Base-by-base conservation (phyloP, 2,888 invertebrate species). In the Drosophila setosimentum region DNA sequence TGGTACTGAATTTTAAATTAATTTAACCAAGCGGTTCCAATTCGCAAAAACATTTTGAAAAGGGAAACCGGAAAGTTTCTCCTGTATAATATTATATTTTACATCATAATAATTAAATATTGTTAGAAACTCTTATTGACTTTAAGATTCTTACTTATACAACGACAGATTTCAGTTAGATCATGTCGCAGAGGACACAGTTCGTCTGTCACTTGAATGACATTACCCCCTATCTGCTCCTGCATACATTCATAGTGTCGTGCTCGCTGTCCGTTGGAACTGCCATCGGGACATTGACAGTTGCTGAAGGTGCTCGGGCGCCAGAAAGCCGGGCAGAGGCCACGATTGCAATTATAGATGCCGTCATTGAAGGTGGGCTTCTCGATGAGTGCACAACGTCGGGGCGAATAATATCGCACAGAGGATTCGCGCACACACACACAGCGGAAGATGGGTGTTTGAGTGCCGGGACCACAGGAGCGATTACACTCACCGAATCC, bases 291-390 rank as follows among this genome's bases (percentile, higher is more conserved):
- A 91, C 98, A 98, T 16, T 96, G 95, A 90, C 98, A 98, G 0
- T 95, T 94, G 18, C 96, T 95, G 96, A 97, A 98, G 21, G 95
- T 94, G 0, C 95, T 94, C 57, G 95, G 94, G 16, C 91, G 90
- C 98, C 98, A 98, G 72, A 96, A 95, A 0, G 97, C 96, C 8
- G 97, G 95, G 90, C 98, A 98, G 0, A 97, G 95, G 42, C 95
- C 95, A 0, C 94, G 94, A 91, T 97, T 97, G 91, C 97, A 97
- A 30, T 95, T 94, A 92, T 96, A 93, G 77, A 93, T 91, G 54
- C 95, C 93, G 16, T 95, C 94, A 82, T 95, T 94, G 24, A 94
- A 93, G 24, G 93, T 92, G 0, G 96, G 96, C 74, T 94, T 94
- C 64, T 95, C 94, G n/a, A 94, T 85, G 78, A 92, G 95, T 73